Evolutionary conservation across 2,113 vertebrate genomes (phyloP).

Genomic region (Syngnathus floridae): DNA sequence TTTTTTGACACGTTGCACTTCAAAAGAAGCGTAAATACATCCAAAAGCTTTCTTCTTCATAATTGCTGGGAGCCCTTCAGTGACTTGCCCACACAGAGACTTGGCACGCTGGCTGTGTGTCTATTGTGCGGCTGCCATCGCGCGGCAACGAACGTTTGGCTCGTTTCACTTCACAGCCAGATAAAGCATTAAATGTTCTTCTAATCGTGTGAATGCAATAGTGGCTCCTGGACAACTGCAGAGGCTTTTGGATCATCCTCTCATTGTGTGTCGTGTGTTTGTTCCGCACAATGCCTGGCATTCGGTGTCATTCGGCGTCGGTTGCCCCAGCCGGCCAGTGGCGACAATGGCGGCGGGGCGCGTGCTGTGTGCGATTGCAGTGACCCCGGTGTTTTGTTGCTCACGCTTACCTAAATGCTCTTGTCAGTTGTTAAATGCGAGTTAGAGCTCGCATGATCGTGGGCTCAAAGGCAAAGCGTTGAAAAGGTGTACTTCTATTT

Average conservation of each 20-base stretch:
- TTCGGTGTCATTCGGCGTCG: slow-evolving; percentile 36
- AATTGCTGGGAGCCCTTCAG: background rate
- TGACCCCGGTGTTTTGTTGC: slow-evolving; percentile 39
- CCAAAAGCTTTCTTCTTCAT: too few species aligned
- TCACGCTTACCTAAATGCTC: background rate
- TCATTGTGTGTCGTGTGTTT: slow-evolving; percentile 49
- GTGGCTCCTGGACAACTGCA: slow-evolving; percentile 36
- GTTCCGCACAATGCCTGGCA: slow-evolving; percentile 56
- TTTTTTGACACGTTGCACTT: background rate
- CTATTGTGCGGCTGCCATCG: slow-evolving; percentile 20
- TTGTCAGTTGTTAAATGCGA: too few species aligned
- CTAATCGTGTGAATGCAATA: slow-evolving; percentile 44
- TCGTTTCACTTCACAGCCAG: slow-evolving; percentile 17
- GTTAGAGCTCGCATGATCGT: too few species aligned
- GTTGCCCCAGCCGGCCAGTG: slow-evolving; percentile 10
- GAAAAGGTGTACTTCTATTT: too few species aligned
- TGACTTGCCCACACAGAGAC: slow-evolving; percentile 2
- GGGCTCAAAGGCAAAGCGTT: too few species aligned
- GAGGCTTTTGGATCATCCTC: slow-evolving; percentile 38
- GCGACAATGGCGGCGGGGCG: slow-evolving; percentile 45
- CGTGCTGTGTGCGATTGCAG: slow-evolving; percentile 51
- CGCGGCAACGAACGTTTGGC: slow-evolving; percentile 23
- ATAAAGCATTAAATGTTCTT: slow-evolving; percentile 40
- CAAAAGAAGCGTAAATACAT: background rate
- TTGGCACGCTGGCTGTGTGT: slow-evolving; percentile 2